Evolutionary conservation across 2,113 vertebrate genomes (phyloP).

Genomic region (Syngnathus scovelli): DNA sequence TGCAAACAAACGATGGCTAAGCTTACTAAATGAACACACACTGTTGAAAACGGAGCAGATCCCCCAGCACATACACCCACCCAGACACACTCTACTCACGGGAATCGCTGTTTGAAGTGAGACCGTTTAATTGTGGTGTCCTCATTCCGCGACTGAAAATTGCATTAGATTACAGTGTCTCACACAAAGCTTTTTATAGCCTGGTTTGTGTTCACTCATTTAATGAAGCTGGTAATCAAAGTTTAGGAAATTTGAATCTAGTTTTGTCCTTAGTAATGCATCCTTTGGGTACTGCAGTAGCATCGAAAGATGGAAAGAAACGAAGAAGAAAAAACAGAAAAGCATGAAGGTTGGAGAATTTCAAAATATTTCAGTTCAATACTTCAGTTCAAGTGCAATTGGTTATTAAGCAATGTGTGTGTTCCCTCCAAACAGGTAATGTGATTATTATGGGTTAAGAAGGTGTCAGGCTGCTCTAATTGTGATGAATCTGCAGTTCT

Average conservation of each 20-base stretch:
- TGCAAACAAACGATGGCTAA: slow-evolving; percentile 20
- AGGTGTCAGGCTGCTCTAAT: slow-evolving; percentile 64
- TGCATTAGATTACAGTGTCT: slow-evolving; percentile 40
- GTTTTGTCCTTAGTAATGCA: slow-evolving; percentile 55
- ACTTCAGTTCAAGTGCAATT: slow-evolving; percentile 66
- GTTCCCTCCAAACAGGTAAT: slow-evolving; percentile 50
- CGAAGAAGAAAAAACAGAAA: slow-evolving; percentile 39
- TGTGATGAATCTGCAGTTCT: slow-evolving; percentile 67
- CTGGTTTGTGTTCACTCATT: slow-evolving; percentile 37
- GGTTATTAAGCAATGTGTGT: slow-evolving; percentile 62
- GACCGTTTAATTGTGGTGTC: slow-evolving; percentile 45
- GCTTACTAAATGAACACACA: slow-evolving; percentile 19
- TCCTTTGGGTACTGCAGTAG: slow-evolving; percentile 40
- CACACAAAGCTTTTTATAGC: slow-evolving; percentile 34
- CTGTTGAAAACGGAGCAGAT: slow-evolving; percentile 31
- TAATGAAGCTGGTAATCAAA: slow-evolving; percentile 57
- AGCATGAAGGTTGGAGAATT: slow-evolving; percentile 62
- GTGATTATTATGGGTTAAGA: slow-evolving; percentile 37
- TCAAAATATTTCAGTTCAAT: slow-evolving; percentile 51
- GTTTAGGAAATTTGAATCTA: slow-evolving; percentile 49
- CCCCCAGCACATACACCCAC: slow-evolving; percentile 11
- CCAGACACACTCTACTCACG: slow-evolving; percentile 21
- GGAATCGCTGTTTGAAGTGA: slow-evolving; percentile 39
- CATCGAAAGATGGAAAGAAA: slow-evolving; percentile 41
- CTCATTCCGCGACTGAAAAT: slow-evolving; percentile 44